Percentiles rank a stretch among this genome's conserved stretches.
Evolutionary conservation across 23 tunicate species (phyloP).

Genomic region (Halocynthia roretzi): DNA sequence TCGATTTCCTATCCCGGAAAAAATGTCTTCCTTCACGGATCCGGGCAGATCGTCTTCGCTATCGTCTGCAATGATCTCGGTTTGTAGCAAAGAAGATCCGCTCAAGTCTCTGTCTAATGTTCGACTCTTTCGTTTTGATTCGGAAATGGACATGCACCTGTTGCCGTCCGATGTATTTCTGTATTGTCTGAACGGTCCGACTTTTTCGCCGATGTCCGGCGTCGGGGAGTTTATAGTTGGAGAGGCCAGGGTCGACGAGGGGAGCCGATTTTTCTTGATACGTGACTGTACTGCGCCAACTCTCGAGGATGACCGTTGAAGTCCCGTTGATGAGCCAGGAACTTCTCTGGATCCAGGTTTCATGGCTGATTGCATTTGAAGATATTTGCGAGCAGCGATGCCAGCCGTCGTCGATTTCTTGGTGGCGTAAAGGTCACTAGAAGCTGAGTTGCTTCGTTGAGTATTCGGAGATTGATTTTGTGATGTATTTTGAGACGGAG

Average conservation of each 20-base stretch:
- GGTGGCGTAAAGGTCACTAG: too few species aligned
- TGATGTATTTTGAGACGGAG: background rate
- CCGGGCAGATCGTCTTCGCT: background rate
- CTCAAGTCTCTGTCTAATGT: conserved; percentile 20
- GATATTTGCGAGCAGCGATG: conserved; percentile 17
- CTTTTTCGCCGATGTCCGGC: background rate
- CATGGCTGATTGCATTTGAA: conserved; percentile 2
- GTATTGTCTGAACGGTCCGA: background rate
- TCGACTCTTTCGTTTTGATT: conserved; percentile 15
- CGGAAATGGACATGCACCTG: background rate
- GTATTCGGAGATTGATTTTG: conserved; percentile 10
- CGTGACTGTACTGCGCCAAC: conserved; percentile 18
- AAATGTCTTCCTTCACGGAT: background rate
- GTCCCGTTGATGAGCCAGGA: background rate
- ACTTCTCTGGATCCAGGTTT: background rate
- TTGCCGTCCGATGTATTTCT: background rate
- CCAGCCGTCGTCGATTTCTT: conserved; percentile 3
- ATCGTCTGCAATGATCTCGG: background rate
- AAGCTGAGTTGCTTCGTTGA: background rate
- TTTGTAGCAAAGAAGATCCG: background rate
- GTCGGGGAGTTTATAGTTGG: background rate
- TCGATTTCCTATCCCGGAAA: background rate
- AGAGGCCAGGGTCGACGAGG: background rate
- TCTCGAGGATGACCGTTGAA: conserved; percentile 20
- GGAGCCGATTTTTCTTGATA: background rate